Evolutionary conservation across 37 sponge, comb jelly and placozoan genomes (phyloP), one percentile per base, ranked within the genome.

Genomic region (Lycopodina hypogea): DNA sequence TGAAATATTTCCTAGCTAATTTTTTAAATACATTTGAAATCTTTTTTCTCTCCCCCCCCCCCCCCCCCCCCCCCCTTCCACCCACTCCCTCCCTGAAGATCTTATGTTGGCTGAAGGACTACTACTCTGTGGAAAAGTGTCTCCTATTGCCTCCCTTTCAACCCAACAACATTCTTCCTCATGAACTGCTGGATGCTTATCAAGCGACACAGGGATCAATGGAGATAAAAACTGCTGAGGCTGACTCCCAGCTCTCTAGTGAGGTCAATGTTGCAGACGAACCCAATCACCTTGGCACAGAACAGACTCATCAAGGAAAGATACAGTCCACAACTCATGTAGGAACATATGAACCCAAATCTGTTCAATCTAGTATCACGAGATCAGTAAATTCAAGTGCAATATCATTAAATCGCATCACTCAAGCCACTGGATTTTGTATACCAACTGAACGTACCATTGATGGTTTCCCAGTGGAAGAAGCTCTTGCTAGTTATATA

Each of bases 401-500:
- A 37, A 59, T 57, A 14, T 85, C 82, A 17, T 35, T 78, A 15
- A 32, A 75, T 40, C 57, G 19, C 7, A 74, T 80, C 19, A 80
- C 79, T 11, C 40, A 72, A 23, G 79, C 65, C 17, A 81, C 72
- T 55, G 61, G 66, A 0, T 53, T 60, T 24, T 34, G 59, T 24
- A 15, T 35, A 2, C 48, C 45, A 52, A 76, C 53, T 70, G 66
- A 77, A 15, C 24, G 62, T 29, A 71, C 82, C 12, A 69, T 93
- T 30, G 91, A 75, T 3, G 85, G 81, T 28, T 82, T 93, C 1
- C 92, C 97, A 35, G 89, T 93, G 4, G 76, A 75, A 36, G 86
- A 88, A n/a, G 91, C 96, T 51, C 86, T 98, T 64, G 96, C 99
- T 34, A 75, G 90, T 24, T 84, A 98, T 81, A 69, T 98, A 51